Conservation (phyloP, 2,113 vertebrate genomes). For the Cyprinodon tularosa region DNA sequence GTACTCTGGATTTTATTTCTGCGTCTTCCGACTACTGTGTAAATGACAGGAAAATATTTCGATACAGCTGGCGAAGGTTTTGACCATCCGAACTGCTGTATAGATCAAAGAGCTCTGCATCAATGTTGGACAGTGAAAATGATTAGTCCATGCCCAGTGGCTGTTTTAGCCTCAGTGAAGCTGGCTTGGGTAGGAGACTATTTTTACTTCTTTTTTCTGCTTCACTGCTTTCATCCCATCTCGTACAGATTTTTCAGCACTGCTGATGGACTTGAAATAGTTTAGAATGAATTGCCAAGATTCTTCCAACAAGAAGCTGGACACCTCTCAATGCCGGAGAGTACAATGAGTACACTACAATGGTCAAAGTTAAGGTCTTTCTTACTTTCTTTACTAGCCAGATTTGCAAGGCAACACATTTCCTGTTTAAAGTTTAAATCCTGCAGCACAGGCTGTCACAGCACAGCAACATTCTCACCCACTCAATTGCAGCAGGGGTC, state of each 20-base stretch:
- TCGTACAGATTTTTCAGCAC: conserved; percentile 5
- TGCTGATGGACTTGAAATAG: not conserved
- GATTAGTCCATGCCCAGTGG: conserved; percentile 7
- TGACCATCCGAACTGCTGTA: conserved; percentile 1
- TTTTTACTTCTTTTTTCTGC: conserved; percentile 7
- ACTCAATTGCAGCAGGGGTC: not conserved
- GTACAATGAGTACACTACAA: not conserved
- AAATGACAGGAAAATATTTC: not conserved
- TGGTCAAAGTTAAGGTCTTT: not conserved
- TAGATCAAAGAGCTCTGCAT: not conserved
- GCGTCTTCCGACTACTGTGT: not conserved
- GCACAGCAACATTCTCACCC: not conserved
- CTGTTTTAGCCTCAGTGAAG: conserved; percentile 4
- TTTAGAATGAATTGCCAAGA: not conserved
- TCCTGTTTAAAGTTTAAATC: conserved; percentile 7
- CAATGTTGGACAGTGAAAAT: conserved; percentile 9
- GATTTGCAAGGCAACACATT: not conserved
- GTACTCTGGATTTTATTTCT: not conserved
- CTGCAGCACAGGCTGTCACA: not conserved
- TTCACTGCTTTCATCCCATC: conserved; percentile 16
- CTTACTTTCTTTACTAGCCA: not conserved
- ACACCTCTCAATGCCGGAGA: not conserved
- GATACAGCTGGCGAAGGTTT: not conserved
- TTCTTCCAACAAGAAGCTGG: not conserved
- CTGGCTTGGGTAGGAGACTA: not conserved